Evolutionary conservation across 2,797 vertebrate genomes (phyloP).

Genomic region (Helicolenus hilgendorfi): DNA sequence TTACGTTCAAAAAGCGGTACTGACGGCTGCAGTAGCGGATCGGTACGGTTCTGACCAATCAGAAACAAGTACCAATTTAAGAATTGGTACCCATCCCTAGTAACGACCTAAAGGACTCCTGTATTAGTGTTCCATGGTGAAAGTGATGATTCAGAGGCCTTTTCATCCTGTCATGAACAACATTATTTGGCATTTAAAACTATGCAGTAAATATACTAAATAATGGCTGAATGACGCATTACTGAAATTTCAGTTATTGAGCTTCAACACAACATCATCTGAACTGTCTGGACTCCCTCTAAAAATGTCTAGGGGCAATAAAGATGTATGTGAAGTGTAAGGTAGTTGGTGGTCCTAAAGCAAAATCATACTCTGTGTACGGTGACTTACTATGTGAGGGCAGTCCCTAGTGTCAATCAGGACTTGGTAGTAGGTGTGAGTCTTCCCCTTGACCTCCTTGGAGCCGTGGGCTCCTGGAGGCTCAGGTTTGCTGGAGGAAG

Average conservation of each 20-base stretch:
- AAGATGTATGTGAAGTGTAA: not conserved
- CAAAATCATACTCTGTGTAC: not conserved
- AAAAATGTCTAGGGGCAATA: not conserved
- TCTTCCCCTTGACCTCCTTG: constrained; percentile 98
- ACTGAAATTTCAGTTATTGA: not conserved
- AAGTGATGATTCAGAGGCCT: too few relatives aligned
- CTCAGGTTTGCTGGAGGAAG: constrained; percentile 89
- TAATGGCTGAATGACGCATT: too few relatives aligned
- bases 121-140: too few relatives aligned
- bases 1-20: too few relatives aligned
- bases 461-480: constrained; percentile 92
- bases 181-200: too few relatives aligned
- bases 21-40: too few relatives aligned
- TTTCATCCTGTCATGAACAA: too few relatives aligned
- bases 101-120: too few relatives aligned
- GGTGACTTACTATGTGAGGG: constrained; percentile 96
- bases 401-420: constrained; percentile 98
- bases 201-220: too few relatives aligned
- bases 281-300: not conserved
- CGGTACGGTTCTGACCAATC: too few relatives aligned
- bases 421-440: constrained; percentile 98
- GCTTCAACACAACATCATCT: not conserved
- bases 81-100: too few relatives aligned
- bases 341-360: not conserved
- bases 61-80: too few relatives aligned